Percentiles rank a stretch among this genome's conserved stretches.
Conservation (phyloP, 2,797 vertebrate genomes). For the Acipenser ruthenus region DNA sequence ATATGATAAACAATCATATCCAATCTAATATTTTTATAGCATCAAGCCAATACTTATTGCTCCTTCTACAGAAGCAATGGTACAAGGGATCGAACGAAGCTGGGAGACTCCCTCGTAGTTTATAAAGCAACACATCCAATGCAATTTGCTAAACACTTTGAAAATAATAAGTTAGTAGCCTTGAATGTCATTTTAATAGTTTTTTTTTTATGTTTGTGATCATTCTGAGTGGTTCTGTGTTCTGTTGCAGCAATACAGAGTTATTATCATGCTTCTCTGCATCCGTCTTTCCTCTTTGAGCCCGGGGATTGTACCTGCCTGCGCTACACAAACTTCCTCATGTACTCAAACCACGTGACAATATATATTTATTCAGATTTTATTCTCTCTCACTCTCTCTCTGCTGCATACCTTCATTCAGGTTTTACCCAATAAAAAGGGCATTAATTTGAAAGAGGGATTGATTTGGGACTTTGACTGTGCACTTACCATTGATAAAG, state of each 20-base stretch:
- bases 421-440: slow-evolving; percentile 8
- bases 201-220: no score
- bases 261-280: neutral
- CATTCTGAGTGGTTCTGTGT: no score
- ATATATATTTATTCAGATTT: no score
- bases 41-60: neutral
- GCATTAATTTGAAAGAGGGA: slow-evolving; percentile 15
- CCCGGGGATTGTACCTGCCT: neutral
- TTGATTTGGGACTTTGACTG: slow-evolving; percentile 18
- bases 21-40: slow-evolving; percentile 7
- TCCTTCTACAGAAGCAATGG: neutral
- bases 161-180: no score
- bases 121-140: neutral
- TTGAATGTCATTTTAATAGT: no score
- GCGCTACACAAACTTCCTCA: no score
- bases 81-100: neutral
- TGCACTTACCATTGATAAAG: slow-evolving; percentile 18
- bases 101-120: neutral
- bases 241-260: neutral
- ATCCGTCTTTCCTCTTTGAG: neutral
- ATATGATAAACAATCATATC: slow-evolving; percentile 14
- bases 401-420: neutral
- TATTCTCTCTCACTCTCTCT: no score
- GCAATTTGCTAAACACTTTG: neutral
- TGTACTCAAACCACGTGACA: no score